phyloP scores from a whole-genome alignment of 2,797 vertebrate species.

The Taeniopygia guttata region DNA sequence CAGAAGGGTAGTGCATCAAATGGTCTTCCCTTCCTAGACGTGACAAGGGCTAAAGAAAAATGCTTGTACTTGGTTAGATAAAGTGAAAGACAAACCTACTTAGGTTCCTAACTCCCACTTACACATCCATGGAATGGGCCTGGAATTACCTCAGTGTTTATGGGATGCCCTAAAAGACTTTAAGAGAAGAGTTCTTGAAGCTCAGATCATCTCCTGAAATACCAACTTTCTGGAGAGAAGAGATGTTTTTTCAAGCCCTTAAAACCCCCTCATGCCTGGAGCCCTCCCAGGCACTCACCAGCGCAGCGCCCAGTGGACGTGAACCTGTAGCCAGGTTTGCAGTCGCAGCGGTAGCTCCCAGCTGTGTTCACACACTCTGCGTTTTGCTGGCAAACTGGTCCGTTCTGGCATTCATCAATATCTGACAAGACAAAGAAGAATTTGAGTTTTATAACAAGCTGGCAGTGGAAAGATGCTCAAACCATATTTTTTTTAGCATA shows the following conservation, averaged over 20 bases:
- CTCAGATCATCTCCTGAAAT: not conserved
- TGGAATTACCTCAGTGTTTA: not conserved
- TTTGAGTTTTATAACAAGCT: not conserved
- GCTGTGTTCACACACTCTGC: slow-evolving; percentile 91
- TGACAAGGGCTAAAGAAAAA: not conserved
- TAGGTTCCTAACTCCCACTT: not conserved
- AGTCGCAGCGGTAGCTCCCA: slow-evolving; percentile 94
- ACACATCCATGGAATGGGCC: not conserved
- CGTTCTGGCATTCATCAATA: slow-evolving; percentile 96
- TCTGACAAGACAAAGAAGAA: slow-evolving; percentile 72
- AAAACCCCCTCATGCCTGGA: not conserved
- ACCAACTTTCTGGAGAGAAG: not conserved
- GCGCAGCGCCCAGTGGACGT: slow-evolving; percentile 89
- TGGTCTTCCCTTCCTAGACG: not conserved
- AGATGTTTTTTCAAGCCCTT: not conserved
- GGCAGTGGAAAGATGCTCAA: not conserved
- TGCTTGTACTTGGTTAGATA: not conserved
- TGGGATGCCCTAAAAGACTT: not conserved
- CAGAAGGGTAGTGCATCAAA: not conserved
- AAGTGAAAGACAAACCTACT: not conserved
- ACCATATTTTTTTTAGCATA: not conserved
- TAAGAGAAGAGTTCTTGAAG: not conserved
- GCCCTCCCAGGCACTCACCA: slow-evolving; percentile 72
- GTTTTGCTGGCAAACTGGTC: slow-evolving; percentile 92
- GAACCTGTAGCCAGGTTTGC: slow-evolving; percentile 90